A percentile compares a stretch with the other conserved stretches of the same genome.
Evolutionary conservation across 2,888 invertebrate species (phyloP).

Genomic region (Lacanobia wlatinum): DNA sequence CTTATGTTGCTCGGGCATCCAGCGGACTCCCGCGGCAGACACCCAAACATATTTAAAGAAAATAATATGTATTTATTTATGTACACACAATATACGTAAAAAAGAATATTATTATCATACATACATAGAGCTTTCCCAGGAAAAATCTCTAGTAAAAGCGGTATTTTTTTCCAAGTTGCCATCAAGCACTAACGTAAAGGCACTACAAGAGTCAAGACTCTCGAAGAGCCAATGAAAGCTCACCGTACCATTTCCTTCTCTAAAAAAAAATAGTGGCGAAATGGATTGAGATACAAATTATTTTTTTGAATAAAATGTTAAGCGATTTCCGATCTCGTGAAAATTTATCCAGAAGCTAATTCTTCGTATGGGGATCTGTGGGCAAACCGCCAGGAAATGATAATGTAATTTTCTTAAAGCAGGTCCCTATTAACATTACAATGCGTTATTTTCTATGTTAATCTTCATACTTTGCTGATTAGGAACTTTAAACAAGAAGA

Average conservation of each 20-base stretch:
- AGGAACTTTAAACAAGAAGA: not conserved
- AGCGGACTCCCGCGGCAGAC: not conserved
- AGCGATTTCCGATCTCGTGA: constrained; percentile 39
- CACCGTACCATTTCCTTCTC: constrained; percentile 10
- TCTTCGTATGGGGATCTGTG: constrained; percentile 14
- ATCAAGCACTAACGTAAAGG: not conserved
- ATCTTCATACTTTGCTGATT: not conserved
- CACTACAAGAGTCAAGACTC: constrained; percentile 4
- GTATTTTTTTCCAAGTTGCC: constrained; percentile 1
- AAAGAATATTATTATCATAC: no score
- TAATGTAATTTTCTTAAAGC: constrained; percentile 28
- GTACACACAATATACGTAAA: no score
- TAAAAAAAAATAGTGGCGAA: constrained; percentile 28
- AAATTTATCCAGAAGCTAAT: constrained; percentile 19
- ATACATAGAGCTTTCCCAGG: not conserved
- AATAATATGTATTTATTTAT: no score
- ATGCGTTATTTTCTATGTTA: constrained; percentile 2
- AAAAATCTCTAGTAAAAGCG: not conserved
- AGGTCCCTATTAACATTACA: constrained; percentile 23
- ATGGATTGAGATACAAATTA: constrained; percentile 17
- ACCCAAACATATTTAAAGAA: no score
- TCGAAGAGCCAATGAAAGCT: constrained; percentile 25
- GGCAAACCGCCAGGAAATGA: constrained; percentile 28
- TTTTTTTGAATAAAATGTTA: constrained; percentile 30
- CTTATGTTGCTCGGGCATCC: not conserved